Evolutionary conservation across 1,140 invertebrate genomes (phyloP).

Genomic region (Tribolium castaneum): DNA sequence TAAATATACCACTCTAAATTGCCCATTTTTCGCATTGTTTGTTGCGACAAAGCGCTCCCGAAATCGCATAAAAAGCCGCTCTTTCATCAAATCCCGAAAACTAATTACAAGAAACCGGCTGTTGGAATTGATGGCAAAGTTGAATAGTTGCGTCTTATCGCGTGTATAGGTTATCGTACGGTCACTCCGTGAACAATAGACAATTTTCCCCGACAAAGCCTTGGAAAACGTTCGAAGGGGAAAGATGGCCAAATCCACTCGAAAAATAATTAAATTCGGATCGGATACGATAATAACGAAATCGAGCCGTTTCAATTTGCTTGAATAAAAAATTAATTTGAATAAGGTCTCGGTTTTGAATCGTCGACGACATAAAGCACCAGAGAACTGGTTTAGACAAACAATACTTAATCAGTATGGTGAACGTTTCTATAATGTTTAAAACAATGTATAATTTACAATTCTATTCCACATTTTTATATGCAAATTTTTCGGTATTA

Average conservation of each 20-base stretch:
- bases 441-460: slow-evolving; percentile 51
- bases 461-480: slow-evolving; percentile 50
- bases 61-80: background rate
- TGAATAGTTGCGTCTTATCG: slow-evolving; percentile 16
- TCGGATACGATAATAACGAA: background rate
- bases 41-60: background rate
- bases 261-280: slow-evolving; percentile 19
- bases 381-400: slow-evolving; percentile 31
- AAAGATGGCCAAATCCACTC: slow-evolving; percentile 1
- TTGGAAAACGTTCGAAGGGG: background rate
- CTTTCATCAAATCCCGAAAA: background rate
- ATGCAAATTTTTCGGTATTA: slow-evolving; percentile 45
- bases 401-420: slow-evolving; percentile 48
- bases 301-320: slow-evolving; percentile 19
- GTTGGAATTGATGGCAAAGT: slow-evolving; percentile 12
- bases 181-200: background rate
- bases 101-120: background rate
- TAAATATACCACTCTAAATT: slow-evolving; percentile 3
- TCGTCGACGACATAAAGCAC: slow-evolving; percentile 25
- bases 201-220: slow-evolving; percentile 21
- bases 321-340: slow-evolving; percentile 34
- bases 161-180: slow-evolving; percentile 20
- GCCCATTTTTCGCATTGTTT: background rate
- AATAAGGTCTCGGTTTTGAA: slow-evolving; percentile 37
- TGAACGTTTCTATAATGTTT: slow-evolving; percentile 40